phyloP scores from a whole-genome alignment of 2,797 vertebrate species.

The Crotalus adamanteus region DNA sequence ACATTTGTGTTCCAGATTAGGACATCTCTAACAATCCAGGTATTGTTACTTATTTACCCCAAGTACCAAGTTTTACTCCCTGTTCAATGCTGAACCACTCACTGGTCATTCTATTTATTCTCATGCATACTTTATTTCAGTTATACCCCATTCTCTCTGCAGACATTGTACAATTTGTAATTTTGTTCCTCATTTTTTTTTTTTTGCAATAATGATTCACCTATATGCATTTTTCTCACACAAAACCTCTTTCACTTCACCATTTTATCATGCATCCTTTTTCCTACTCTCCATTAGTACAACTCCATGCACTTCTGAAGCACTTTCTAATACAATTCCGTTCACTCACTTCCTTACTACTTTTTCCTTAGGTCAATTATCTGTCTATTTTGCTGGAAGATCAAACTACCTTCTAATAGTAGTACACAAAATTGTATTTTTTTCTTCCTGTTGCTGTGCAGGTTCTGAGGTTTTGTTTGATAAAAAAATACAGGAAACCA shows the following conservation, averaged over 20 bases:
- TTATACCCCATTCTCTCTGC: not conserved
- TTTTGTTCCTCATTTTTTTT: not conserved
- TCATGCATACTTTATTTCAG: not conserved
- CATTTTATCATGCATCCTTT: not conserved
- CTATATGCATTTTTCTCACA: not conserved
- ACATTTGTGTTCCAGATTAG: not conserved
- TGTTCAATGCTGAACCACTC: not conserved
- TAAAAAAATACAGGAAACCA: too few species aligned
- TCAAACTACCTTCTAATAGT: not conserved
- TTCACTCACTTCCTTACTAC: not conserved
- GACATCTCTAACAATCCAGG: not conserved
- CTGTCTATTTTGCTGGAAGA: not conserved
- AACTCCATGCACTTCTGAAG: not conserved
- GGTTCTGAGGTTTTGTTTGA: too few species aligned
- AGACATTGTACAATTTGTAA: not conserved
- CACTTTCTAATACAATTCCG: not conserved
- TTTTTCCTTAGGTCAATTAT: not conserved
- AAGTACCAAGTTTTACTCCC: not conserved
- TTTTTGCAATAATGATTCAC: not conserved
- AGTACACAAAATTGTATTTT: not conserved
- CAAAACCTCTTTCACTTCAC: not conserved
- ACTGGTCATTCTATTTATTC: not conserved
- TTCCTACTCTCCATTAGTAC: not conserved
- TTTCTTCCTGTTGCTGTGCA: not conserved
- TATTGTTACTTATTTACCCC: not conserved